Evolutionary conservation across 2,888 invertebrate genomes (phyloP).

Genomic region (Pseudococcus jackbeardsleyi): DNA sequence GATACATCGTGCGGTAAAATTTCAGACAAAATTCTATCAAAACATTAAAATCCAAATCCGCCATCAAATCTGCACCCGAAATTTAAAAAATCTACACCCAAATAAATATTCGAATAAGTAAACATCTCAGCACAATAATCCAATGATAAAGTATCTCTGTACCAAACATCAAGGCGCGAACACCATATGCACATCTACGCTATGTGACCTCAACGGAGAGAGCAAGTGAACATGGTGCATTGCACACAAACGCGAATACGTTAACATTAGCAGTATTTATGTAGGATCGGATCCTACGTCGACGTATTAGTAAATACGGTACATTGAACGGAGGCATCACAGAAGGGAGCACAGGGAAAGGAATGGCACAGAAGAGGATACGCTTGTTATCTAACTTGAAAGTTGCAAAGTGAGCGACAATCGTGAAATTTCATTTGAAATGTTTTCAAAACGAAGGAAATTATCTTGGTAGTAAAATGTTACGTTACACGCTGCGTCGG

Average conservation of each 20-base stretch:
- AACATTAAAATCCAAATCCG: no score
- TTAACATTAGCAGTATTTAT: neutral
- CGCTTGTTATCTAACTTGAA: slow-evolving; percentile 32
- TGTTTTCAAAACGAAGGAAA: slow-evolving; percentile 38
- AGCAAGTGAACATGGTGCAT: slow-evolving; percentile 22
- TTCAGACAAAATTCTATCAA: no score
- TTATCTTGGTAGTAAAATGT: slow-evolving; percentile 12
- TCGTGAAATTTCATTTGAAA: slow-evolving; percentile 37
- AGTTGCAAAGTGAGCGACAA: slow-evolving; percentile 25
- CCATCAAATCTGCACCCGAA: no score
- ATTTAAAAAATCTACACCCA: no score
- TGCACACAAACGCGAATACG: neutral
- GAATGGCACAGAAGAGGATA: neutral
- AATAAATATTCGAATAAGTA: no score
- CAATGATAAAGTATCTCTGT: neutral
- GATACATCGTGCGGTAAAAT: no score
- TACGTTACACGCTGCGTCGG: neutral
- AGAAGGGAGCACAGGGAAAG: neutral
- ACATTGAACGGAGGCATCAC: neutral
- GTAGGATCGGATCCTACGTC: neutral
- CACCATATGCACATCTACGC: neutral
- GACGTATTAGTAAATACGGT: neutral
- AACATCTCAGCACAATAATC: neutral
- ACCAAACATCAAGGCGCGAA: neutral
- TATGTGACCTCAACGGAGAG: slow-evolving; percentile 25